phyloP scores from a whole-genome alignment of 2,797 vertebrate genomes.

The Sebastes taczanowskii region DNA sequence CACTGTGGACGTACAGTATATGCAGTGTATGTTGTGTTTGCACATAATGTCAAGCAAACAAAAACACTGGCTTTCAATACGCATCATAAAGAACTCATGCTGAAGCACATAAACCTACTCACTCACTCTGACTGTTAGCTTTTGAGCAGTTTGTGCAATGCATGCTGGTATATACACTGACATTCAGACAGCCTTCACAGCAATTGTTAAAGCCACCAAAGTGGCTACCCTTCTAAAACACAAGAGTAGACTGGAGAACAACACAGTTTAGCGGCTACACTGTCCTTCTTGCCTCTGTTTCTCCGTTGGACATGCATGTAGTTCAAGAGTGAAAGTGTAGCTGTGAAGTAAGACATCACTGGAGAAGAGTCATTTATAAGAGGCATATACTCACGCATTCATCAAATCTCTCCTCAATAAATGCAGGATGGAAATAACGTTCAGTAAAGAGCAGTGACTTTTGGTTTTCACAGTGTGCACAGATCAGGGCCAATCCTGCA shows the following conservation, averaged over 20 bases:
- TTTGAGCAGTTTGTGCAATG: not conserved
- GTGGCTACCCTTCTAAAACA: not conserved
- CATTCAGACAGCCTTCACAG: not conserved
- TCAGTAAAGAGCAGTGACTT: not conserved
- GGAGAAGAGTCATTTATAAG: not conserved
- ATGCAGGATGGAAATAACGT: not conserved
- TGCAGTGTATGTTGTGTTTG: not conserved
- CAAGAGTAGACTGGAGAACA: not conserved
- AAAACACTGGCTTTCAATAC: not conserved
- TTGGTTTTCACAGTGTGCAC: not conserved
- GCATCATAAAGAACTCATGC: not conserved
- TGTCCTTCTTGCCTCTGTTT: not conserved
- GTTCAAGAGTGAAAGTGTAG: not conserved
- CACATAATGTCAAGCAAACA: not conserved
- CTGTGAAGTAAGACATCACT: fast-evolving
- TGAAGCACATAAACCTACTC: not conserved
- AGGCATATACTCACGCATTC: not conserved
- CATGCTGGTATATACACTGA: not conserved
- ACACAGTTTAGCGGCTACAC: not conserved
- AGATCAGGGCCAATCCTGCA: constrained; percentile 43
- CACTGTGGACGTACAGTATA: not conserved
- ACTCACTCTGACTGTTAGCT: not conserved
- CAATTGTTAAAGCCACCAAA: not conserved
- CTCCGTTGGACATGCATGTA: not conserved
- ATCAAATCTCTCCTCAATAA: not conserved